Evolutionary conservation across 1,140 invertebrate species (phyloP), one percentile per base, ranked within the genome.

Genomic region (Drosophila suzukii): DNA sequence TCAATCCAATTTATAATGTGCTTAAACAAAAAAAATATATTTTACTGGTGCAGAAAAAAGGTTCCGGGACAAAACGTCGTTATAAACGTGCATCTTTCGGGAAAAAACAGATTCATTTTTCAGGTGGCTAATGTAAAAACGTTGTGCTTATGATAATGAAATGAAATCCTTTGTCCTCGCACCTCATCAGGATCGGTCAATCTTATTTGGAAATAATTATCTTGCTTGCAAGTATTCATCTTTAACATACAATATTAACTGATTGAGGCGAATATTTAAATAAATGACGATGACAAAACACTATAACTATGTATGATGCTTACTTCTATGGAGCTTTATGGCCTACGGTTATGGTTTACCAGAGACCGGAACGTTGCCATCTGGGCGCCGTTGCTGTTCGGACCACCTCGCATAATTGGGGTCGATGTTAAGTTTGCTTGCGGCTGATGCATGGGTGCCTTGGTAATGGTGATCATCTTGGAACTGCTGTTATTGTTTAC

Each of bases 381-480:
- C 7, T 47, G 49, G 15, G 7, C 17, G 7, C 13, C 38, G 11
- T n/a, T 60, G 43, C 41, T 41, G 46, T 30, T 65, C n/a, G 17
- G 41, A 8, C 6, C 43, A 38, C 13, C 8, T 0, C 41, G 63
- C n/a, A 50, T 34, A 20, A 65, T 50, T 4, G 63, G 11, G 41
- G 63, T 30, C 13, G 66, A 32, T 39, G 36, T n/a, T 10, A 62
- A 10, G 27, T 27, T 27, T 15, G 2, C 15, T n/a, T 34, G 72
- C 6, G 38, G 60, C 20, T 27, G 12, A 32, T 34, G 43, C 10
- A 44, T 47, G n/a, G 39, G 34, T 6, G 46, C 5, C 11, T 67
- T 84, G 13, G 67, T 43, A 4, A 75, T 30, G 7, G 47, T 54
- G 30, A 78, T 51, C 12, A 56, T 30, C 46, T 80, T 85, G n/a